These are phyloP conservation scores for Megaceryle alcyon DNA, from an alignment of 2,797 vertebrate species.

Conservation along the genomic window DNA sequence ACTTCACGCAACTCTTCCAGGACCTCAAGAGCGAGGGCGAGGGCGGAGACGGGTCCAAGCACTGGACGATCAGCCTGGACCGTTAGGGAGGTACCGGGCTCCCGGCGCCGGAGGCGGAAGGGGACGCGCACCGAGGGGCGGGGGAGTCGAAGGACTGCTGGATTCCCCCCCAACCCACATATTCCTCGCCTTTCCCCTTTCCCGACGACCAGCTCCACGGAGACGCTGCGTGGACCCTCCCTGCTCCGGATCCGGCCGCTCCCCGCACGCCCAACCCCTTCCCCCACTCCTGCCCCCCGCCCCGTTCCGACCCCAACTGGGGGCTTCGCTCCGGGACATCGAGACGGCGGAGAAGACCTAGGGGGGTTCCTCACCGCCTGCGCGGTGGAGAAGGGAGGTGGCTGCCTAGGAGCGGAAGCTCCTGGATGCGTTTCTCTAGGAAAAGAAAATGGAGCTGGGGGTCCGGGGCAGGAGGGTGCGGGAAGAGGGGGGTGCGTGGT, in stretches of 20 bases:
- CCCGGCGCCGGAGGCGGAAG: not conserved
- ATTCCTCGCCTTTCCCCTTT: not conserved
- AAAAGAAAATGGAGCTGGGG: not conserved
- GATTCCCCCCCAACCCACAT: not conserved
- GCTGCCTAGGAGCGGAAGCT: not conserved
- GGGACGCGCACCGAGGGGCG: slow-evolving; percentile 45
- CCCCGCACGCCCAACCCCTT: not conserved
- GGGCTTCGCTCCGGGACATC: not conserved
- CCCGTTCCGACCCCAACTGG: not conserved
- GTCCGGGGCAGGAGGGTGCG: not conserved
- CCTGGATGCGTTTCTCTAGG: not conserved
- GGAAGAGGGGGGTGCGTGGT: not conserved
- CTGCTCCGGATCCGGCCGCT: not conserved
- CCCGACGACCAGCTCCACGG: not conserved
- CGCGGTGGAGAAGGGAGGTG: not conserved
- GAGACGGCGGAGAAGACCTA: slow-evolving; percentile 5
- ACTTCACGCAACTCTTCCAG: slow-evolving; percentile 98
- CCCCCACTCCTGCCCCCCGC: not conserved
- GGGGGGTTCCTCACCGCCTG: not conserved
- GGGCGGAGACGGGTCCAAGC: slow-evolving; percentile 74
- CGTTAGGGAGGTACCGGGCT: slow-evolving; percentile 80
- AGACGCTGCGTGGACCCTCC: slow-evolving; percentile 17
- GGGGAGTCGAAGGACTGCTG: slow-evolving; percentile 34
- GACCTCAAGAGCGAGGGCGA: slow-evolving; percentile 95
- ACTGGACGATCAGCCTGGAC: slow-evolving; percentile 89